Evolutionary conservation across 2,113 vertebrate genomes (phyloP), one percentile per base, ranked within the genome.

Genomic region (Paralichthys olivaceus): DNA sequence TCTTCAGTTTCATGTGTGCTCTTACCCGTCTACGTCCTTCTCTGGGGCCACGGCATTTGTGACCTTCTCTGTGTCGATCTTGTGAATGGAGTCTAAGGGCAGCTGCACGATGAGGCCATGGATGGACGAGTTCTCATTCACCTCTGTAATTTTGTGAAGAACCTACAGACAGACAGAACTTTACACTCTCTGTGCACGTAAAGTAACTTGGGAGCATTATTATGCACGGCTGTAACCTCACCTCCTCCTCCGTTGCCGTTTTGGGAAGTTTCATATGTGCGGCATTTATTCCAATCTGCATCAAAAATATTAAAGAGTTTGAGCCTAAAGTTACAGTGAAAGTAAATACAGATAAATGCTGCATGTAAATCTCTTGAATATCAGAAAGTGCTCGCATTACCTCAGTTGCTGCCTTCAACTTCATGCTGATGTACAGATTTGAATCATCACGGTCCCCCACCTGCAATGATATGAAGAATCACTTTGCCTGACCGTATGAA

Each of bases 11-110:
- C 2, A 9, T 25, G 1, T 22, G 15, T n/a, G 60, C n/a, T 13
- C 89, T 85, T 87, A 99, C 98, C 98, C 98, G 57, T 99, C 98
- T n/a, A 99, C 96, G 0, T 99, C 98, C 89, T 99, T 99, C 80
- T 96, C 95, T 4, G 97, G 96, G 14, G 93, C 89, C 62, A 99
- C 96, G 1, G 96, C 93, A 26, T 99, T 97, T 75, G 97, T 95
- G 80, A 99, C 93, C 84, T 93, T 95, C 84, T 99, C 97, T 0
- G 96, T 97, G 81, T 96, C 92, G 19, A 99, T 96, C 66, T 94
- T 92, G 66, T 96, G 95, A 80, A 97, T 76, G 0, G 98, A 96
- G 86, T 98, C 98, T 53, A 99, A 93, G 0, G 98, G 98, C 53
- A 99, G 94, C 90, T 99, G 98, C 40, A 99, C 96, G 57, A 99